These are phyloP conservation scores for Podocnemis expansa DNA, from an alignment of 2,113 vertebrate species.

Conservation along the genomic window DNA sequence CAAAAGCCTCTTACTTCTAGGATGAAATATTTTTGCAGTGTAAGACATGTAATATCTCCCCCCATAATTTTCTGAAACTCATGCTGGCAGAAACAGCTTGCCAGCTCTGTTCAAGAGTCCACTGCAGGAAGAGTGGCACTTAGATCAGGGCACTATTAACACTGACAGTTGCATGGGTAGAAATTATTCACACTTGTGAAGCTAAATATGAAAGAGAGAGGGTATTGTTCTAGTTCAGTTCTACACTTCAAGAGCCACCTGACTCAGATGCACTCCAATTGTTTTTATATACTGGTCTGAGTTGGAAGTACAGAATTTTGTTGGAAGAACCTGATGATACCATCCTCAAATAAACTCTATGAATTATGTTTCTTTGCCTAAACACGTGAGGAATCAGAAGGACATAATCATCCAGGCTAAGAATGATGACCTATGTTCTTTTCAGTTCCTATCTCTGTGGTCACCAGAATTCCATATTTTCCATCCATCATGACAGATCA, in stretches of 20 bases:
- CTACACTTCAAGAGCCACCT: background rate
- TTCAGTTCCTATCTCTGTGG: background rate
- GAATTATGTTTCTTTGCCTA: background rate
- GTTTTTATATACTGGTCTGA: background rate
- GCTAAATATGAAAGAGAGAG: background rate
- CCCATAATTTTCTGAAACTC: background rate
- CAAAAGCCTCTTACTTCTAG: background rate
- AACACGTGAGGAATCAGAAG: background rate
- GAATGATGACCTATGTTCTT: background rate
- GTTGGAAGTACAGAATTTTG: background rate
- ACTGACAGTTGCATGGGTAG: accelerated
- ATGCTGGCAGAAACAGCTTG: background rate
- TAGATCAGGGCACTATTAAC: background rate
- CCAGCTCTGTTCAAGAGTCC: accelerated
- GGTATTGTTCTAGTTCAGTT: accelerated
- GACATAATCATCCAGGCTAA: background rate
- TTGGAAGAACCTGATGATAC: background rate
- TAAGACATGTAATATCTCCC: background rate
- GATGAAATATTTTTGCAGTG: background rate
- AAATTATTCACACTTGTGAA: background rate
- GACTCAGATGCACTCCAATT: accelerated
- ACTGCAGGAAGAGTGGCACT: background rate
- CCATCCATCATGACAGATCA: background rate
- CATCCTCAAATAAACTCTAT: background rate
- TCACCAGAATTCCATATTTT: background rate